Conservation (phyloP, 2,797 vertebrate genomes). For the Poeciliopsis gracilis region DNA sequence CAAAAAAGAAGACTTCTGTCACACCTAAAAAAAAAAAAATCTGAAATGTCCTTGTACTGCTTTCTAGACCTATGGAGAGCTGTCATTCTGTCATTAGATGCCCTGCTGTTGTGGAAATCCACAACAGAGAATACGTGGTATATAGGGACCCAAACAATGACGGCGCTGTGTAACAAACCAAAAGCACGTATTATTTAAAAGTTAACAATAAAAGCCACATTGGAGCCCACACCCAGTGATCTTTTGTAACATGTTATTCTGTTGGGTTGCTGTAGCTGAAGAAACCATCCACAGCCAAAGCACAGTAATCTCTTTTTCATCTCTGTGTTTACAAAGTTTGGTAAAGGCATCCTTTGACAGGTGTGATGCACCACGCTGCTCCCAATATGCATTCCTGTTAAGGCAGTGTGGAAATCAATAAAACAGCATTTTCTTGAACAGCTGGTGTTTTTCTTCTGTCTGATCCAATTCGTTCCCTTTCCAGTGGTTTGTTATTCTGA, state of each 20-base stretch:
- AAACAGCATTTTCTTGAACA: neutral
- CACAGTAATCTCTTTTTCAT: neutral
- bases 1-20: too few relatives aligned
- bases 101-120: too few relatives aligned
- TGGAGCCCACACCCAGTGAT: neutral
- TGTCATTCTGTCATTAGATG: too few relatives aligned
- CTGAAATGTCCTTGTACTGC: too few relatives aligned
- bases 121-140: too few relatives aligned
- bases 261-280: neutral
- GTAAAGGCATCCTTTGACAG: conserved; percentile 1
- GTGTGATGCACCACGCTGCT: neutral
- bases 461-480: neutral
- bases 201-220: neutral
- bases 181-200: neutral
- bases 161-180: too few relatives aligned
- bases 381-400: neutral
- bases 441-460: neutral
- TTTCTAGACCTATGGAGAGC: too few relatives aligned
- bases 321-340: neutral
- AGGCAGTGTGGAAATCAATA: neutral
- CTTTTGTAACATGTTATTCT: neutral
- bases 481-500: neutral
- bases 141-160: too few relatives aligned
- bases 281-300: neutral
- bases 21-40: too few relatives aligned